Evolutionary conservation across 1,140 invertebrate species (phyloP).

Genomic region (Trichonephila inaurata): DNA sequence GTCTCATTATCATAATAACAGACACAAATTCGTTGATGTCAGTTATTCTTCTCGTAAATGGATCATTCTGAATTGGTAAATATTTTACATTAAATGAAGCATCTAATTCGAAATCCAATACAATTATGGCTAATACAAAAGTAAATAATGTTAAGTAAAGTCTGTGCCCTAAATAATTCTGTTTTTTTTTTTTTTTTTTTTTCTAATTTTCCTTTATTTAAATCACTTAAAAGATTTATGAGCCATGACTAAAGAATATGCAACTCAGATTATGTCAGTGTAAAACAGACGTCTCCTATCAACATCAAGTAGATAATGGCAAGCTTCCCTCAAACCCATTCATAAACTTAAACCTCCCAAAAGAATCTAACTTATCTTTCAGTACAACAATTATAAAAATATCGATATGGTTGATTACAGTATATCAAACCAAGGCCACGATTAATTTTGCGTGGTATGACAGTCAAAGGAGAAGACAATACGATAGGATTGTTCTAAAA

Average conservation of each 20-base stretch:
- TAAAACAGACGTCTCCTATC: not conserved
- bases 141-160: too few species aligned
- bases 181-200: too few species aligned
- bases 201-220: too few species aligned
- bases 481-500: not conserved
- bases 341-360: not conserved
- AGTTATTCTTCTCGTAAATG: too few species aligned
- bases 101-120: too few species aligned
- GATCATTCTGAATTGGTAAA: too few species aligned
- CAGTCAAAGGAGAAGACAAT: not conserved
- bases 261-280: not conserved
- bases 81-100: too few species aligned
- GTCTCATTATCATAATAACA: too few species aligned
- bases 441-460: not conserved
- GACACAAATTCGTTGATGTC: too few species aligned
- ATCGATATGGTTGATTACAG: constrained; percentile 29
- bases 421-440: not conserved
- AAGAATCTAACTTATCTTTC: not conserved
- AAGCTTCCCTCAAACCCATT: not conserved
- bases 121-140: too few species aligned
- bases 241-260: not conserved
- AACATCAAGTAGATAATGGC: not conserved
- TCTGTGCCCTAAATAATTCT: too few species aligned
- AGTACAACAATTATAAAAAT: constrained; percentile 28
- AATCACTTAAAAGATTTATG: not conserved